Base-by-base conservation (phyloP, 1,140 invertebrate genomes). In the Drosophila subobscura region DNA sequence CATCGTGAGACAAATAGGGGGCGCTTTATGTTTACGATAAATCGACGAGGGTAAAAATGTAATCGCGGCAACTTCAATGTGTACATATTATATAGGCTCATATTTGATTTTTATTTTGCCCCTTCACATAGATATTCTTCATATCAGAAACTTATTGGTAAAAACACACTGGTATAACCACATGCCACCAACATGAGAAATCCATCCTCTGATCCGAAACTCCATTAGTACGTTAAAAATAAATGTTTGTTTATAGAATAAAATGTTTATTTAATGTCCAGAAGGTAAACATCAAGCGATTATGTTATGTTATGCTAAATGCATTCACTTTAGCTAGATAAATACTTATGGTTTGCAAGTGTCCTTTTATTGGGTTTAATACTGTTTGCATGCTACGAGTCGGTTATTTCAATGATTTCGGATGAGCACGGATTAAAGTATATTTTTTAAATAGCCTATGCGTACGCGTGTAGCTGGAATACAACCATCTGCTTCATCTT, bases 351-450 rank as follows among this genome's bases (percentile, higher is more conserved):
- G 60, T 76, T 60, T 57, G 50, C 50, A 75, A 57, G 51, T 72
- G 76, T 79, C 76, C 67, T 85, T 80, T 80, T 79, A 72, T 67
- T 84, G 71, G 77, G 27, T 77, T 73, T 84, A 84, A 84, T 84
- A 84, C 80, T 84, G 80, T 79, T 72, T 79, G 72, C 59, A 77
- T 64, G 70, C 59, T 70, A 66, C 29, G 45, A 76, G 52, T 76
- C 54, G 73, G 55, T 58, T 76, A 64, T 77, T 73, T 68, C 63
- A 63, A 67, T 77, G 25, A 20, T 20, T 20, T 20, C 16, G 16
- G 16, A 60, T 77, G 57, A 72, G 56, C 63, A 64, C 66, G 72
- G 59, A 75, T 65, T 80, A 67, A 79, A 79, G 52, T 68, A 77
- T 67, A 66, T 68, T 68, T 59, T 60, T 63, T 72, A 61, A 64